phyloP scores from a whole-genome alignment of 2,888 invertebrate species.

The Aromia moschata region DNA sequence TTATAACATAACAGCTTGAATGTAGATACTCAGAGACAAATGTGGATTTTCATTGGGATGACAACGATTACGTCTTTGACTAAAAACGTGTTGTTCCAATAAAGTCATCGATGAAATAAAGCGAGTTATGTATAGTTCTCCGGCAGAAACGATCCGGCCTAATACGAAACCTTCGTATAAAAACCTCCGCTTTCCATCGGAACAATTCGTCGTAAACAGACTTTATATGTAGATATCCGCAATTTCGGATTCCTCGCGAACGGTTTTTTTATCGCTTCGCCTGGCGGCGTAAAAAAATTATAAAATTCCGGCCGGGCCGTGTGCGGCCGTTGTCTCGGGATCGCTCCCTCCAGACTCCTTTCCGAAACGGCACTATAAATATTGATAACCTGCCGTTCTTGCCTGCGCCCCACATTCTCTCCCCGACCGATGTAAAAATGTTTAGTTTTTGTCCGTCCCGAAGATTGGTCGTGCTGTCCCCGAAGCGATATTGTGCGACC shows the following conservation, averaged over 20 bases:
- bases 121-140: too few species aligned
- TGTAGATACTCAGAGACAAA: too few species aligned
- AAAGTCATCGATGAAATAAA: too few species aligned
- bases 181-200: too few species aligned
- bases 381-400: constrained; percentile 28
- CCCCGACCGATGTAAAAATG: constrained; percentile 24
- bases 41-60: too few species aligned
- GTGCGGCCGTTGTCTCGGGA: constrained; percentile 23
- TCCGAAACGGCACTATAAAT: constrained; percentile 29
- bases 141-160: too few species aligned
- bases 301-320: constrained; percentile 8
- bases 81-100: too few species aligned
- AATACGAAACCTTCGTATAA: too few species aligned
- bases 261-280: background rate
- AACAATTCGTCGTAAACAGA: background rate
- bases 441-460: constrained; percentile 24
- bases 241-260: background rate
- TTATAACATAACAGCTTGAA: too few species aligned
- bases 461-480: constrained; percentile 18
- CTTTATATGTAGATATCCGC: background rate
- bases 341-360: constrained; percentile 29
- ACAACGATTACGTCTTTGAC: too few species aligned
- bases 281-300: constrained; percentile 11
- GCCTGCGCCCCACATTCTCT: constrained; percentile 7
- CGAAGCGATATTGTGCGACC: constrained; percentile 14